These are phyloP conservation scores for Drosophila cardini DNA, from an alignment of 1,140 invertebrate genomes.

Conservation along the genomic window DNA sequence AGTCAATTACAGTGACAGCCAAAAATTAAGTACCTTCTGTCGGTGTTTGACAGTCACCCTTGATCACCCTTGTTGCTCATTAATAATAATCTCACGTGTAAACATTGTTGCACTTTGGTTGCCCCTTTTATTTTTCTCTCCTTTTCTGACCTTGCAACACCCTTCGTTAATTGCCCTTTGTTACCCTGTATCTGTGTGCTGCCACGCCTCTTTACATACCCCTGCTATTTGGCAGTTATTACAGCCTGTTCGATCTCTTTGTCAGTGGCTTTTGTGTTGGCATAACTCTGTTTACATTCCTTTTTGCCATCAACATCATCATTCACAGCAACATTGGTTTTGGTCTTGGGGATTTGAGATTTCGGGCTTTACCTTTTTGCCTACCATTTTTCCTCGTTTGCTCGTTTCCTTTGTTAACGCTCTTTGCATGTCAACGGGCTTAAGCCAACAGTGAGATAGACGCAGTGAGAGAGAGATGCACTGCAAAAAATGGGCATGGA, in stretches of 20 bases:
- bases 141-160: slow-evolving; percentile 29
- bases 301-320: slow-evolving; percentile 53
- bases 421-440: slow-evolving; percentile 75
- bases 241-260: slow-evolving; percentile 69
- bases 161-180: slow-evolving; percentile 72
- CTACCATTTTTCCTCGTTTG: slow-evolving; percentile 40
- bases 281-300: slow-evolving; percentile 67
- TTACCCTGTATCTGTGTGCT: slow-evolving; percentile 45
- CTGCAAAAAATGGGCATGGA: too few species aligned
- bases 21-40: slow-evolving; percentile 23
- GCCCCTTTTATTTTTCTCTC: slow-evolving; percentile 28
- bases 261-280: slow-evolving; percentile 48
- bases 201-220: slow-evolving; percentile 2
- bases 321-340: not conserved
- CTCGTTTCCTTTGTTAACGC: slow-evolving; percentile 64
- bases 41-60: not conserved
- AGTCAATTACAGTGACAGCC: slow-evolving; percentile 50
- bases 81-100: slow-evolving; percentile 69
- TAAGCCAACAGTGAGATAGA: slow-evolving; percentile 41
- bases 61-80: slow-evolving; percentile 37
- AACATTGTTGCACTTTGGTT: slow-evolving; percentile 43
- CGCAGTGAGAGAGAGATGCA: too few species aligned
- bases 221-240: slow-evolving; percentile 53
- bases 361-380: slow-evolving; percentile 46
- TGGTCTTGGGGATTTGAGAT: slow-evolving; percentile 33